Evolutionary conservation across 2,113 vertebrate species (phyloP).

Genomic region (Catharus fuscescens): DNA sequence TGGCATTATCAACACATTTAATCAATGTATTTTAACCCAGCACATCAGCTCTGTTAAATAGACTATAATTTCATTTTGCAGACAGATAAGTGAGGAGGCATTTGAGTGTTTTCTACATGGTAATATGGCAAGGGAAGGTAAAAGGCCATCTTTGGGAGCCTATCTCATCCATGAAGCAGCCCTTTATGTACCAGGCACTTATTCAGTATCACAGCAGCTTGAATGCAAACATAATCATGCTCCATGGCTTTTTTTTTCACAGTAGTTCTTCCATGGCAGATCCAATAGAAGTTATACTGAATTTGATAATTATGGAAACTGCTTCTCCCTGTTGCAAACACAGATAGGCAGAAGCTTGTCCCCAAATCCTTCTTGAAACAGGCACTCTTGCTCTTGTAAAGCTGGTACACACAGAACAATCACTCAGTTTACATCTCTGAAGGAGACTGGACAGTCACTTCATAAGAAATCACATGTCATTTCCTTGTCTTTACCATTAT

Average conservation of each 20-base stretch:
- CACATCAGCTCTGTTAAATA: fast-evolving
- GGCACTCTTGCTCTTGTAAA: background rate
- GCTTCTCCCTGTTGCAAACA: background rate
- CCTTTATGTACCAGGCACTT: background rate
- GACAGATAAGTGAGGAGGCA: background rate
- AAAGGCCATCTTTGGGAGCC: background rate
- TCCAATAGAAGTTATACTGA: background rate
- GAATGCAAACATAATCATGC: background rate
- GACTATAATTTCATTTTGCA: background rate
- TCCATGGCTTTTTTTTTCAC: background rate
- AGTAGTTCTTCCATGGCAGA: background rate
- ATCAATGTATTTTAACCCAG: background rate
- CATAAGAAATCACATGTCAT: background rate
- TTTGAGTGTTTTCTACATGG: background rate
- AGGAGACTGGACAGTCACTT: background rate
- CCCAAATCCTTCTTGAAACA: background rate
- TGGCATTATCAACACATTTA: background rate
- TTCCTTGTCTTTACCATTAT: background rate
- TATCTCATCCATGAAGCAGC: background rate
- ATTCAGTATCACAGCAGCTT: background rate
- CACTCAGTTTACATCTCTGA: background rate
- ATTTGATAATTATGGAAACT: background rate
- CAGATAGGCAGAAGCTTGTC: background rate
- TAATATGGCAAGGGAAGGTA: background rate
- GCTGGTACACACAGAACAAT: background rate